Evolutionary conservation across 2,113 vertebrate genomes (phyloP).

Genomic region (Pagrus major): DNA sequence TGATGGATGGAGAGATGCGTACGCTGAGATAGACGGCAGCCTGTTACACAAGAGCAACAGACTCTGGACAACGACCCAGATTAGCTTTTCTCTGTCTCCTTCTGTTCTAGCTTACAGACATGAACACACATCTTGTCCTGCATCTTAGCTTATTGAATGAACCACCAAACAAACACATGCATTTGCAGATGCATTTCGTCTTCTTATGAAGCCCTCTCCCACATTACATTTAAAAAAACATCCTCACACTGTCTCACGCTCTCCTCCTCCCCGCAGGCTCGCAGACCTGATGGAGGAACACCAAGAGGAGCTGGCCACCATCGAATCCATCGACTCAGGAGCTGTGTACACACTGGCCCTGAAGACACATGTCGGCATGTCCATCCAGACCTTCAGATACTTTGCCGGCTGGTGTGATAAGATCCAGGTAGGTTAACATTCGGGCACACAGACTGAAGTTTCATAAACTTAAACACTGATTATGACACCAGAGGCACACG

Average conservation of each 20-base stretch:
- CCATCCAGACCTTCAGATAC: conserved; percentile 89
- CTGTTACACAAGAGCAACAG: too few relatives aligned
- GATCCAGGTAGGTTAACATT: conserved; percentile 80
- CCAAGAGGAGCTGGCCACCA: conserved; percentile 88
- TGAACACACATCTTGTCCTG: too few relatives aligned
- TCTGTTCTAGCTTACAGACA: too few relatives aligned
- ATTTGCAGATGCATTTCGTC: neutral
- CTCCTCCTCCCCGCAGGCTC: conserved; percentile 65
- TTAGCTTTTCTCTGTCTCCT: too few relatives aligned
- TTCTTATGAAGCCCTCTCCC: neutral
- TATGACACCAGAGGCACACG: neutral
- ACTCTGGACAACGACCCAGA: too few relatives aligned
- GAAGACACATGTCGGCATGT: conserved; percentile 89
- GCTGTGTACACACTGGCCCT: conserved; percentile 88
- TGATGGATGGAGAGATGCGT: too few relatives aligned
- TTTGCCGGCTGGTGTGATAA: conserved; percentile 90
- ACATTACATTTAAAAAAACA: neutral
- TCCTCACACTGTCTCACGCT: neutral
- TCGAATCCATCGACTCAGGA: conserved; percentile 86
- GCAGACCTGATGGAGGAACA: conserved; percentile 88
- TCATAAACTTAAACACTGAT: neutral
- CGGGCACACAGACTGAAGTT: neutral
- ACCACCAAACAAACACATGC: too few relatives aligned
- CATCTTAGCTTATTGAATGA: too few relatives aligned
- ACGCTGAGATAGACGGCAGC: too few relatives aligned